Evolutionary conservation across 2,888 invertebrate genomes (phyloP), one percentile per base, ranked within the genome.

Genomic region (Agapetus fuscipes): DNA sequence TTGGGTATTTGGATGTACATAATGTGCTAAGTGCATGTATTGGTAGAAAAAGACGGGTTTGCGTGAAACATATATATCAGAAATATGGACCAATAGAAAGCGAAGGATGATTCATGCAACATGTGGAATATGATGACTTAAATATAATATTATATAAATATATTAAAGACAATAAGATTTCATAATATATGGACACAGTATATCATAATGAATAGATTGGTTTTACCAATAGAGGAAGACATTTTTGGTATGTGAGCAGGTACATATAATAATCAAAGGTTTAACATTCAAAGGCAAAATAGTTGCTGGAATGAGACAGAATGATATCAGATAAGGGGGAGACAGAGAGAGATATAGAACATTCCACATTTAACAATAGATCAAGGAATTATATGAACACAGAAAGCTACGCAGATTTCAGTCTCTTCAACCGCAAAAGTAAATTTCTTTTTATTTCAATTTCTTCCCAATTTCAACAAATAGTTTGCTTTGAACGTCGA

Each of bases 221-320:
- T 30, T 14, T n/a, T 7, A 30, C 25, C 24, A 11, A 25, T 20
- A 9, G 24, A 35, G 17, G 15, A 35, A 30, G 30, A 37, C 30
- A 37, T 27, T 20, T 17, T 25, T 30, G 12, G 17, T 16, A 37
- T 20, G 25, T 14, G 26, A 30, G 12, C n/a, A 13, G 17, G n/a
- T 35, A 17, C 17, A 35, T 16, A 29, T 34, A 27, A 26, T 20
- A 20, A 36, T 37, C 30, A 25, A 29, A 17, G 25, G 17, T 20
- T 26, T 32, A 26, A 39, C 39, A 46, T 46, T 46, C 41, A 46
- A n/a, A 46, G 40, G 36, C 46, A 46, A 46, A 46, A 46, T 46
- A 43, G 43, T 40, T 46, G 46, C 41, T 43, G 45, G 39, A 43
- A 28, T 40, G 27, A 37, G 42, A 41, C 17, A 29, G 4, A n/a